Percentiles rank a stretch among this genome's conserved stretches.
These are phyloP conservation scores for Notiomystis cincta DNA, from an alignment of 2,113 vertebrate genomes.

Conservation along the genomic window DNA sequence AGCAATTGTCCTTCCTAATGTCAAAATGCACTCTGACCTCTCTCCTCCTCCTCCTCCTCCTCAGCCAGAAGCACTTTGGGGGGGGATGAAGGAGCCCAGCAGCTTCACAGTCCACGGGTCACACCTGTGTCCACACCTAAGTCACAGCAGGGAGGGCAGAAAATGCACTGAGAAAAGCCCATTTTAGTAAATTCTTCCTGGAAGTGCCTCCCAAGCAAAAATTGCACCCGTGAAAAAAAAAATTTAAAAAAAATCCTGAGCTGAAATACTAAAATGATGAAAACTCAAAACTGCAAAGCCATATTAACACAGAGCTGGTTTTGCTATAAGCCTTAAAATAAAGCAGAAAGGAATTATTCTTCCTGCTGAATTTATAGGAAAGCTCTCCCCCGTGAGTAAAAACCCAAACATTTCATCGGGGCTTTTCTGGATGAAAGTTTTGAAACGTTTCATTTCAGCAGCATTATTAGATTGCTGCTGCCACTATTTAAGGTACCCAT, in stretches of 20 bases:
- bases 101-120: background rate
- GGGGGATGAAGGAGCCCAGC: background rate
- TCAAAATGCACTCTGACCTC: constrained; percentile 48
- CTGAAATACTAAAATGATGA: fast-evolving
- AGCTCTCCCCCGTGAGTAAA: background rate
- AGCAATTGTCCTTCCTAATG: constrained; percentile 60
- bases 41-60: constrained; percentile 1
- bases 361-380: background rate
- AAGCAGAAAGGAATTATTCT: background rate
- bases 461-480: background rate
- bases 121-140: constrained; percentile 20
- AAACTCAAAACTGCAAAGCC: fast-evolving
- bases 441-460: background rate
- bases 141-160: background rate
- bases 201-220: background rate
- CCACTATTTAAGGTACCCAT: background rate
- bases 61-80: background rate
- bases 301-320: fast-evolving
- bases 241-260: background rate
- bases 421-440: fast-evolving
- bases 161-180: fast-evolving
- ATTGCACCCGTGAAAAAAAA: fast-evolving
- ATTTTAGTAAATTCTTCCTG: fast-evolving
- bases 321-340: background rate
- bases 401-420: background rate